Evolutionary conservation across 2,797 vertebrate species (phyloP), one percentile per base, ranked within the genome.

Genomic region (Malurus leucopterus): DNA sequence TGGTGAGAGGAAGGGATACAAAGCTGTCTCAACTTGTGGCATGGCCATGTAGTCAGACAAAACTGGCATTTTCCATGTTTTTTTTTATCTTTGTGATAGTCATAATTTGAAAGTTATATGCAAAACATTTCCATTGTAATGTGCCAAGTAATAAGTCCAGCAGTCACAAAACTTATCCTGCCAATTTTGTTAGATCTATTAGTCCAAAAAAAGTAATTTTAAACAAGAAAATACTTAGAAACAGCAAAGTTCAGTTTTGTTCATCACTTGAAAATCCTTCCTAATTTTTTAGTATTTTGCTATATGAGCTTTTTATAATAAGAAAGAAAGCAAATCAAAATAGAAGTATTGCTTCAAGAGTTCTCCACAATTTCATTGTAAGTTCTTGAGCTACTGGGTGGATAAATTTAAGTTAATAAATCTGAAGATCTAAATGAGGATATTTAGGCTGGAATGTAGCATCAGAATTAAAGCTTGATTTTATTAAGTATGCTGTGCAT

Each of bases 401-500:
- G 50, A 76, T 91, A 89, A 91, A 92, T 86, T 74, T 89, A 94
- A 94, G 91, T 59, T 82, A 95, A 93, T 65, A 92, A 88, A 95
- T 71, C 32, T 83, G 63, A 93, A 90, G 76, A 67, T 62, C 67
- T 95, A 91, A 91, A 87, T 62, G 46, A 93, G 64, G 89, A 84
- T 72, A 61, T 73, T 71, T 89, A 80, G 64, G 77, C 79, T 78
- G 83, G 68, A 65, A 17, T 78, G 89, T 91, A 53, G 92, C 38
- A 69, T 86, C 68, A 43, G 81, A 87, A 72, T 80, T 70, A 74
- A 89, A 93, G 89, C 95, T 96, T 95, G 76, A 87, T 91, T 96
- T 92, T 94, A 84, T 93, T 94, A 72, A 88, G 95, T 91, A 70
- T 62, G 92, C 95, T 92, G 41, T 96, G 97, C 97, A 98, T 98